These are phyloP conservation scores for Vicugna pacos DNA, from an alignment of 2,113 vertebrate genomes.

Conservation along the genomic window DNA sequence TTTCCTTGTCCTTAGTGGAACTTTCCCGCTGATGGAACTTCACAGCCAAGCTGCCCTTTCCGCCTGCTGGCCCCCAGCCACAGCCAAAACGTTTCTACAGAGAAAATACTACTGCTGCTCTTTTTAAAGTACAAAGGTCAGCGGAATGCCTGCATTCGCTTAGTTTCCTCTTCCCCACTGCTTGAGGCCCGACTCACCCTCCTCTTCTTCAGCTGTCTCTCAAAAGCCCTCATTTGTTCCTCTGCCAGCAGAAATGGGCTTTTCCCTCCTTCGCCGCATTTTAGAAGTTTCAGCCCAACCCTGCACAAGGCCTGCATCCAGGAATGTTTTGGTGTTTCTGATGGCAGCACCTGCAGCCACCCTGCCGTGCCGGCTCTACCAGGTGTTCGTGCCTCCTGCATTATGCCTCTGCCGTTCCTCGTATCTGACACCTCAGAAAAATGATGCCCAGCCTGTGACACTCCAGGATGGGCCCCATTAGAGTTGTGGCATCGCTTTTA, in stretches of 20 bases:
- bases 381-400: neutral
- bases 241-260: neutral
- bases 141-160: neutral
- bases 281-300: neutral
- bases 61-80: neutral
- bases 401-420: slow-evolving; percentile 7
- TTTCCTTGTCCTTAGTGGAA: neutral
- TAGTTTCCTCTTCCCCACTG: neutral
- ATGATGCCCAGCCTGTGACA: slow-evolving; percentile 30
- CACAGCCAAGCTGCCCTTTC: neutral
- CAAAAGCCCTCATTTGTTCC: neutral
- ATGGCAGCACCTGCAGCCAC: neutral
- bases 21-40: neutral
- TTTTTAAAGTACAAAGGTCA: neutral
- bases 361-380: slow-evolving; percentile 55
- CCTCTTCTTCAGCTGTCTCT: neutral
- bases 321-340: neutral
- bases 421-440: slow-evolving; percentile 60
- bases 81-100: neutral
- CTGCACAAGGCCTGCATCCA: neutral
- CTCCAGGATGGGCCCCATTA: slow-evolving; percentile 47
- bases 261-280: neutral
- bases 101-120: neutral
- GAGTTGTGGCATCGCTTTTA: slow-evolving; percentile 46
- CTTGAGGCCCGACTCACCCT: neutral